Conservation (phyloP, 1,140 invertebrate genomes). For the Contarinia nasturtii region DNA sequence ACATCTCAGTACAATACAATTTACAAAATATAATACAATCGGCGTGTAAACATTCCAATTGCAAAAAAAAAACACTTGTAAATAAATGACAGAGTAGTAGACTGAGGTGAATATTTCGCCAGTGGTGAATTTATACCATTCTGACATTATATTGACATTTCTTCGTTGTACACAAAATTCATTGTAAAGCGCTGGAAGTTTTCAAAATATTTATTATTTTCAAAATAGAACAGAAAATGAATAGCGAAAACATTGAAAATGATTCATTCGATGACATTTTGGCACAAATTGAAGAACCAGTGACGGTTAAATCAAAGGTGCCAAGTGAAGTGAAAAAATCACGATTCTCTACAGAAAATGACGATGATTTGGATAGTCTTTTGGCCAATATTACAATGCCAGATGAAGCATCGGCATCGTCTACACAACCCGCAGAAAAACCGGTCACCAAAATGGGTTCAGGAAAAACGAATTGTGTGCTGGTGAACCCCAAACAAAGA, state of each 20-base stretch:
- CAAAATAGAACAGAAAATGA: conserved; percentile 4
- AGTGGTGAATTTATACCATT: too few species aligned
- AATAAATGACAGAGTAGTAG: too few species aligned
- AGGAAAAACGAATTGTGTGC: conserved; percentile 23
- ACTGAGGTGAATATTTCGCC: too few species aligned
- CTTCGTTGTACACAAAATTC: too few species aligned
- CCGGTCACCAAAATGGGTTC: conserved; percentile 8
- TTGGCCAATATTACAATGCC: conserved; percentile 2
- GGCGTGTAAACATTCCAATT: too few species aligned
- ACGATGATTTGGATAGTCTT: conserved; percentile 2
- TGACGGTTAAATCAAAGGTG: not conserved
- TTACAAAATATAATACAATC: not conserved
- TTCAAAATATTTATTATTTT: too few species aligned
- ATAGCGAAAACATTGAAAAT: conserved; percentile 3
- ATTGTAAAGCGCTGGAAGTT: too few species aligned
- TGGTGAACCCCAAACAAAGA: conserved; percentile 47
- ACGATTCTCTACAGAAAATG: conserved; percentile 2
- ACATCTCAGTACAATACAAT: not conserved
- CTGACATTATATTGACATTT: too few species aligned
- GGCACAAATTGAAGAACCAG: conserved; percentile 14
- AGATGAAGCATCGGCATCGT: not conserved
- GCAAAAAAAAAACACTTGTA: too few species aligned
- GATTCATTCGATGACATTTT: conserved; percentile 18
- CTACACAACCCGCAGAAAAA: too few species aligned
- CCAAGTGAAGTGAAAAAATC: conserved; percentile 1